phyloP scores from a whole-genome alignment of 2,797 vertebrate genomes.

The Phoebastria nigripes region DNA sequence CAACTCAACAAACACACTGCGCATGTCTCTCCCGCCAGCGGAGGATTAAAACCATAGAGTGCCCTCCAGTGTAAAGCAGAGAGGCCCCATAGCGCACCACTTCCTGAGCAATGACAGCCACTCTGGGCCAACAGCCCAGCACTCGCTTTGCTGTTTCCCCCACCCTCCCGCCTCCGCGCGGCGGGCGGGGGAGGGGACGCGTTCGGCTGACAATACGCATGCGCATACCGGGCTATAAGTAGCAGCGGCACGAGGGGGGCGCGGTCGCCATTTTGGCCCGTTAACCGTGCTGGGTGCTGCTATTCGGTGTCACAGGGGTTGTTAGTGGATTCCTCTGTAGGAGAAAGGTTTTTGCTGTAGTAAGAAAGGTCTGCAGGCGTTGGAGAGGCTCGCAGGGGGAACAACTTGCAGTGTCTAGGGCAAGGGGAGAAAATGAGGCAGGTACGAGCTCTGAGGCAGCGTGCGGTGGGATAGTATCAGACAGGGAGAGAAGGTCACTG shows the following conservation, averaged over 20 bases:
- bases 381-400: no score
- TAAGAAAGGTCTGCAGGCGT: not conserved
- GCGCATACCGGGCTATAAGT: accelerated
- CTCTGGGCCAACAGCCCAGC: not conserved
- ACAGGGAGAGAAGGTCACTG: no score
- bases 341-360: not conserved
- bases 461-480: accelerated
- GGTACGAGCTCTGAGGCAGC: accelerated
- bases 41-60: not conserved
- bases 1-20: no score
- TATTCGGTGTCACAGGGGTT: accelerated
- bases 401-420: not conserved
- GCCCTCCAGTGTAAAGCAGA: accelerated
- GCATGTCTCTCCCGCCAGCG: accelerated
- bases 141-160: not conserved
- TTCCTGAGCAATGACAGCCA: accelerated
- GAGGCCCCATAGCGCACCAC: accelerated
- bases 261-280: not conserved
- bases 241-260: accelerated
- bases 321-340: accelerated
- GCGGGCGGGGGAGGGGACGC: no score
- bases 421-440: not conserved
- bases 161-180: not conserved
- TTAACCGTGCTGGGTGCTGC: accelerated
- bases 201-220: not conserved